phyloP scores from a whole-genome alignment of 2,797 vertebrate species.

The Cynopterus sphinx region DNA sequence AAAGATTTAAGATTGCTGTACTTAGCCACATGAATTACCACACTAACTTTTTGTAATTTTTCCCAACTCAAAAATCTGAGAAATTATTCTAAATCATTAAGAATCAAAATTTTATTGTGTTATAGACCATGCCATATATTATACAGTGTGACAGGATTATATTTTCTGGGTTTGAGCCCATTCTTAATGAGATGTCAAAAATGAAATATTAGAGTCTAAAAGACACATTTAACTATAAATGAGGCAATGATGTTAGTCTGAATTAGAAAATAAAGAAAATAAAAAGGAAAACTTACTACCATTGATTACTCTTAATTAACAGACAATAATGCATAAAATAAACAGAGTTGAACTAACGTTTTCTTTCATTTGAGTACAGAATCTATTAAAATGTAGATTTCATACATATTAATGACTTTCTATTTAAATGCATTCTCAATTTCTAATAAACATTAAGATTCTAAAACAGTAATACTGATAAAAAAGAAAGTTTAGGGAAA shows the following conservation, averaged over 20 bases:
- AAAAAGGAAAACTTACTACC: constrained; percentile 31
- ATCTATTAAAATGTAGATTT: constrained; percentile 45
- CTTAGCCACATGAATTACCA: constrained; percentile 83
- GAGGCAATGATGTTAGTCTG: constrained; percentile 65
- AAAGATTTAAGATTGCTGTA: constrained; percentile 83
- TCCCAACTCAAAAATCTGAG: constrained; percentile 77
- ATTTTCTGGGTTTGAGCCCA: constrained; percentile 83
- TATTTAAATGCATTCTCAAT: constrained; percentile 39
- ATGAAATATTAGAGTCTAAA: constrained; percentile 82
- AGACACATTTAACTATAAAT: constrained; percentile 81
- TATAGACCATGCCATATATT: constrained; percentile 70
- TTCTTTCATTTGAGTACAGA: constrained; percentile 44
- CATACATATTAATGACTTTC: constrained; percentile 5
- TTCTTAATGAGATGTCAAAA: constrained; percentile 85
- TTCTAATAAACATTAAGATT: constrained; percentile 49
- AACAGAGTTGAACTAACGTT: background rate
- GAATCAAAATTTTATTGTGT: constrained; percentile 77
- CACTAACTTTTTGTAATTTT: constrained; percentile 75
- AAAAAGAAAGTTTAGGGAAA: background rate
- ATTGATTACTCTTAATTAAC: constrained; percentile 63
- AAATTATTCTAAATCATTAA: constrained; percentile 84
- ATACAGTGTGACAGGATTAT: constrained; percentile 73
- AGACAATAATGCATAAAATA: constrained; percentile 48
- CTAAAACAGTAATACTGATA: constrained; percentile 29
- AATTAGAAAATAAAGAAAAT: constrained; percentile 58